These are phyloP conservation scores for Verasper variegatus DNA, from an alignment of 2,113 vertebrate species.

Conservation along the genomic window DNA sequence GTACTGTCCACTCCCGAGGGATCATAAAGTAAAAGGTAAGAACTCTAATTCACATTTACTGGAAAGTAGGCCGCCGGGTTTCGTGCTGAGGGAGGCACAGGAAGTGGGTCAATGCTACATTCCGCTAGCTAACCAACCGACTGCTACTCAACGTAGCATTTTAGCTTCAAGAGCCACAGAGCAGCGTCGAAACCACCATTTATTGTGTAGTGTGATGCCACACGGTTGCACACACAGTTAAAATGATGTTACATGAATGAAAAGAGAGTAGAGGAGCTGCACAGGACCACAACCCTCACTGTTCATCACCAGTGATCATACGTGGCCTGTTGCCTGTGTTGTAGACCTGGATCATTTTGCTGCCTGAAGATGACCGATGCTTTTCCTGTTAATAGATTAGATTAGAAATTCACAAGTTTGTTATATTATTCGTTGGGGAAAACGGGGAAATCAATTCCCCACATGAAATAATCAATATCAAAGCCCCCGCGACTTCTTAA, in stretches of 20 bases:
- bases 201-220: background rate
- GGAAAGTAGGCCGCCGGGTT: slow-evolving; percentile 5
- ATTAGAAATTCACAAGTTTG: background rate
- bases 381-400: no score
- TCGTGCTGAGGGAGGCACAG: slow-evolving; percentile 16
- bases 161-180: slow-evolving; percentile 16
- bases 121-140: slow-evolving; percentile 54
- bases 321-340: slow-evolving; percentile 32
- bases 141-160: background rate
- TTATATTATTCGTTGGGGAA: background rate
- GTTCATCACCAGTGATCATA: slow-evolving; percentile 6
- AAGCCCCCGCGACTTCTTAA: no score
- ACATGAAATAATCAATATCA: background rate
- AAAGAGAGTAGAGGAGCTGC: background rate
- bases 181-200: background rate
- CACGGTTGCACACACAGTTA: no score
- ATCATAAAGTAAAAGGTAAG: slow-evolving; percentile 68
- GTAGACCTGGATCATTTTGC: no score
- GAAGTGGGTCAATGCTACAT: slow-evolving; percentile 62
- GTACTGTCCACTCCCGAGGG: slow-evolving; percentile 11
- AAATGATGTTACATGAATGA: background rate
- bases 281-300: background rate
- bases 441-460: background rate
- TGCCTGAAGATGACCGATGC: no score
- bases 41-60: background rate